phyloP scores from a whole-genome alignment of 1,140 invertebrate genomes.

The Arion vulgaris region DNA sequence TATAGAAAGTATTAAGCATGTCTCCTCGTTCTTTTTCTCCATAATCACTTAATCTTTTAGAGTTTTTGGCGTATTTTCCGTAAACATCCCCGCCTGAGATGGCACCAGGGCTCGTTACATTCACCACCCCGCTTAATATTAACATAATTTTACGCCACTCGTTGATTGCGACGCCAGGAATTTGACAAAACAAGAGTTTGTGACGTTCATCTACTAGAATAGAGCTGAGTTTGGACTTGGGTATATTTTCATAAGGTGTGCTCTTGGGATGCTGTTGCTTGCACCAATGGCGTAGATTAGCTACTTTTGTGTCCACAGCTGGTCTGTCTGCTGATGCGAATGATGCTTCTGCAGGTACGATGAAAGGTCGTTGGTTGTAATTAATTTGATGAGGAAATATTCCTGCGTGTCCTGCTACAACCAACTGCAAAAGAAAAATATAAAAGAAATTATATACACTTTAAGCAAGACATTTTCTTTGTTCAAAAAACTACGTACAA shows the following conservation, averaged over 20 bases:
- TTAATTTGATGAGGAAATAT: background rate
- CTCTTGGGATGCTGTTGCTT: constrained; percentile 41
- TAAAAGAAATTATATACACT: background rate
- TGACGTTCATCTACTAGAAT: constrained; percentile 62
- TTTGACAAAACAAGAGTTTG: constrained; percentile 85
- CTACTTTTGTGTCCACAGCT: constrained; percentile 26
- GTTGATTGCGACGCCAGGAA: constrained; percentile 94
- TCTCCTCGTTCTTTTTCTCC: constrained; percentile 75
- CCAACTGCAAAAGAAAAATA: background rate
- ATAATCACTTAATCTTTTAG: constrained; percentile 75
- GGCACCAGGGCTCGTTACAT: constrained; percentile 54
- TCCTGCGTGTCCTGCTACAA: background rate
- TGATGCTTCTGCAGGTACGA: background rate
- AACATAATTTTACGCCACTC: constrained; percentile 94
- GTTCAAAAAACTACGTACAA: no score
- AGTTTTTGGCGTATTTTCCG: constrained; percentile 49
- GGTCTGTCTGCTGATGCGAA: background rate
- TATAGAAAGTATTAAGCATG: constrained; percentile 82
- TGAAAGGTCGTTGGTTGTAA: background rate
- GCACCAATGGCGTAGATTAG: constrained; percentile 51
- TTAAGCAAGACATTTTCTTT: no score
- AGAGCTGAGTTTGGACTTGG: constrained; percentile 48
- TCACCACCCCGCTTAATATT: constrained; percentile 79
- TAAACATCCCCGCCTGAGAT: constrained; percentile 63
- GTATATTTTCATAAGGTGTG: constrained; percentile 39